phyloP scores from a whole-genome alignment of 2,113 vertebrate species.

The Propithecus coquereli region DNA sequence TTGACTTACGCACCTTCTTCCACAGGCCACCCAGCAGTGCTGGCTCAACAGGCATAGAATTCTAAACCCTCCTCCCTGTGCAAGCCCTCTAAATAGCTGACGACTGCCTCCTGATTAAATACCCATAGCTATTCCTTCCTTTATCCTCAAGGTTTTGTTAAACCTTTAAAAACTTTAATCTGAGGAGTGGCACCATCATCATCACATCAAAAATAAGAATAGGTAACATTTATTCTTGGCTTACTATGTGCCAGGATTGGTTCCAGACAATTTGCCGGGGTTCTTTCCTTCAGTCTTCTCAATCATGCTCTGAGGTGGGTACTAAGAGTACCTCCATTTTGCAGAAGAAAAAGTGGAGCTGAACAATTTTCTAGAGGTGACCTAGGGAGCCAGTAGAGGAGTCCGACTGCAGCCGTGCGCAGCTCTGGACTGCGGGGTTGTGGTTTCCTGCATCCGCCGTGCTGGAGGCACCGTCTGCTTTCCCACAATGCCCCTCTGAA shows the following conservation, averaged over 20 bases:
- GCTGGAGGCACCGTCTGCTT: background rate
- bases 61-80: background rate
- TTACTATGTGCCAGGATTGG: background rate
- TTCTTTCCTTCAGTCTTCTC: background rate
- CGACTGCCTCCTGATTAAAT: background rate
- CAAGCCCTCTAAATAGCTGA: background rate
- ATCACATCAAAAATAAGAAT: background rate
- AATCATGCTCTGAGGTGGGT: background rate
- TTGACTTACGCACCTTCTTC: accelerated
- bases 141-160: background rate
- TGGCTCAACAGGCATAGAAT: background rate
- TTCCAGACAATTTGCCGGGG: background rate
- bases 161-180: background rate
- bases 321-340: background rate
- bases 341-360: background rate
- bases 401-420: background rate
- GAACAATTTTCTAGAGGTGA: background rate
- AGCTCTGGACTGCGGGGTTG: no score
- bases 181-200: background rate
- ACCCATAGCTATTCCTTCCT: background rate
- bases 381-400: no score
- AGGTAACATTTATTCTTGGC: background rate
- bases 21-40: background rate
- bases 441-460: background rate
- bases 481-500: background rate